A percentile compares a stretch with the other conserved stretches of the same genome.
Evolutionary conservation across 2,113 vertebrate species (phyloP).

Genomic region (Cephalopholis sonnerati): DNA sequence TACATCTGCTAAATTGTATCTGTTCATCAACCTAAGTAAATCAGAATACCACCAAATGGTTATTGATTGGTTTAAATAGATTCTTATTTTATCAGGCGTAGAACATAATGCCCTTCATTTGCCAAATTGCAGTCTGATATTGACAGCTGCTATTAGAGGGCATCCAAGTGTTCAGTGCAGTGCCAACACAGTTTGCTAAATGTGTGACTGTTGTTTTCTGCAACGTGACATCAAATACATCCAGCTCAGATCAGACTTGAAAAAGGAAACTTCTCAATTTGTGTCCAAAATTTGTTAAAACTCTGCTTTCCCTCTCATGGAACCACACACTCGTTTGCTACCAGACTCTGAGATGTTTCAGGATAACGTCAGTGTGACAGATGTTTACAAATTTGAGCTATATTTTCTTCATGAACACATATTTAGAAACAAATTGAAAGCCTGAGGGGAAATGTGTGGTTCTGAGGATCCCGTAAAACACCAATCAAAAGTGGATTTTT

Average conservation of each 20-base stretch:
- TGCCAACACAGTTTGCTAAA: conserved; percentile 28
- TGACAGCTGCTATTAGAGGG: conserved; percentile 60
- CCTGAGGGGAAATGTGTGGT: not conserved
- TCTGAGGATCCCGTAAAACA: not conserved
- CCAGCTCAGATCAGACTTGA: not conserved
- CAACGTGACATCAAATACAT: not conserved
- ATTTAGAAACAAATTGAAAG: not conserved
- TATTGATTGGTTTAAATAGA: conserved; percentile 52
- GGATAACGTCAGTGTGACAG: not conserved
- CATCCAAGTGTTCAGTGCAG: conserved; percentile 32
- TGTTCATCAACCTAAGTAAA: conserved; percentile 48
- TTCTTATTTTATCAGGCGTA: conserved; percentile 44
- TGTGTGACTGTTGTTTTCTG: conserved; percentile 2
- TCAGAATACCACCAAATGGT: conserved; percentile 54
- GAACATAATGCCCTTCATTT: conserved; percentile 59
- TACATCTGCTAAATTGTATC: conserved; percentile 40
- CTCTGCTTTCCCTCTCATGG: not conserved
- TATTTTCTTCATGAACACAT: conserved; percentile 12
- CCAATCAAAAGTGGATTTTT: conserved; percentile 8
- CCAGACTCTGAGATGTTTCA: conserved; percentile 4
- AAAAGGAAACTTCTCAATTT: not conserved
- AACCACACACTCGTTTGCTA: not conserved
- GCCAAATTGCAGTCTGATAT: conserved; percentile 60
- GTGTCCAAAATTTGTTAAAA: not conserved
- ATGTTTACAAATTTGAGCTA: not conserved